Base-by-base conservation (phyloP, 2,888 invertebrate genomes). In the Drosophila putrida region DNA sequence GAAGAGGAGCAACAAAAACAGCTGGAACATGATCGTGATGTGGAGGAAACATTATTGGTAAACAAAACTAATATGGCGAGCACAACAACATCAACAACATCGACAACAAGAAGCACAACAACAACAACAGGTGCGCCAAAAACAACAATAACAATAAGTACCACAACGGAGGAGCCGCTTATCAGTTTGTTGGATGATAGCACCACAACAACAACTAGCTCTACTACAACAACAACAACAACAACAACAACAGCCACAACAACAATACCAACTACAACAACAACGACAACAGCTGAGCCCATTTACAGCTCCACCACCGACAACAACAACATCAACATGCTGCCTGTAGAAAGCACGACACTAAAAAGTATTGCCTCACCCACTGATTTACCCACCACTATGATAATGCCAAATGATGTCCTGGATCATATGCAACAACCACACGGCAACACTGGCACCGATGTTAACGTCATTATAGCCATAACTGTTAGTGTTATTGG, bases 401-500 rank as follows among this genome's bases (percentile, higher is more conserved):
- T 64, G 58, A 20, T 65, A 1, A 41, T 69, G 53, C 75, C 20
- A 20, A 20, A 20, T 20, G 20, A 20, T 3, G 20, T 1, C 20
- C 20, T 83, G 63, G 71, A 75, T 20, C 81, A 80, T 33, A 77
- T 88, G 68, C 90, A 89, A 54, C 79, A 85, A 27, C 80, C 89
- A 6, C 73, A 81, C 0, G 82, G 80, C 50, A 91, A 55, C 46
- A 47, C 38, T 5, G 78, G 83, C 90, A 93, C 93, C 4, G 94
- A 94, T 44, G 94, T 95, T 0, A 96, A 96, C 61, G 95, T 96
- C 5, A 95, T 96, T 54, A 95, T 96, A 10, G 97, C 97, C 11
- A 96, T 97, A 67, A 95, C 96, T 6, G 96, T 97, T 66, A 96
- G 96, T 76, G 95, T 95, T 10, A 95, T 97, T 60, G 97, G 96